Percentiles rank a stretch among this genome's conserved stretches.
Conservation (phyloP, 2,113 vertebrate species). For the Osmerus eperlanus region DNA sequence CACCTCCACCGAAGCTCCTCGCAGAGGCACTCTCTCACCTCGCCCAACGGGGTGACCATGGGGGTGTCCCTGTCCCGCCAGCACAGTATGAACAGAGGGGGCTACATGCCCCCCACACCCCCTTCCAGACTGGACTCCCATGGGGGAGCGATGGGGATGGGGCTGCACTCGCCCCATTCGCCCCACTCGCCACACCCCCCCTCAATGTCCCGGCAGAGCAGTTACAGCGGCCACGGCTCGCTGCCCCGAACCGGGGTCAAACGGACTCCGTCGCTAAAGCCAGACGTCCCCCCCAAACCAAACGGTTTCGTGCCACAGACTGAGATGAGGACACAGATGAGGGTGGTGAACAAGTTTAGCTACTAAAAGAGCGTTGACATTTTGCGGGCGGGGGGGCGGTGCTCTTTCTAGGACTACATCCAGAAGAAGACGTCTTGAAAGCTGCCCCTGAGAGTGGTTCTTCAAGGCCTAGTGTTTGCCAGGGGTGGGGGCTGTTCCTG, state of each 20-base stretch:
- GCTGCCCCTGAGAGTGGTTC: constrained; percentile 17
- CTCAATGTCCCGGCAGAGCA: constrained; percentile 90
- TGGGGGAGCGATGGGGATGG: constrained; percentile 75
- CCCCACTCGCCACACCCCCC: constrained; percentile 81
- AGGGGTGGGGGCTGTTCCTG: constrained; percentile 37
- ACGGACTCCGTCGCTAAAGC: constrained; percentile 95
- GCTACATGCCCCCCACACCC: constrained; percentile 82
- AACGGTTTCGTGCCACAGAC: constrained; percentile 89
- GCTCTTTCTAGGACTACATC: constrained; percentile 58
- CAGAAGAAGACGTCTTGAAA: constrained; percentile 44
- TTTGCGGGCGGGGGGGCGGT: constrained; percentile 28
- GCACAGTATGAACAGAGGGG: constrained; percentile 89
- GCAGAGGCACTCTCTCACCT: constrained; percentile 89
- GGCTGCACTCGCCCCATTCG: constrained; percentile 79
- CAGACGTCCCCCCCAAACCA: constrained; percentile 96
- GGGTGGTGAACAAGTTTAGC: constrained; percentile 95
- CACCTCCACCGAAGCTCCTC: constrained; percentile 92
- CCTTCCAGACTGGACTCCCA: constrained; percentile 96
- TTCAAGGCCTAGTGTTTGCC: not conserved
- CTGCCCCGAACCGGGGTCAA: constrained; percentile 93
- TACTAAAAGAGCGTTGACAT: constrained; percentile 76
- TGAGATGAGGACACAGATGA: constrained; percentile 74
- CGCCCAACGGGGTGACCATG: constrained; percentile 90
- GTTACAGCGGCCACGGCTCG: constrained; percentile 91
- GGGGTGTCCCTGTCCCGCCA: constrained; percentile 92